Percentiles rank a stretch among this genome's conserved stretches.
Evolutionary conservation across 2,113 vertebrate species (phyloP).

Genomic region (Tragelaphus imberbis): DNA sequence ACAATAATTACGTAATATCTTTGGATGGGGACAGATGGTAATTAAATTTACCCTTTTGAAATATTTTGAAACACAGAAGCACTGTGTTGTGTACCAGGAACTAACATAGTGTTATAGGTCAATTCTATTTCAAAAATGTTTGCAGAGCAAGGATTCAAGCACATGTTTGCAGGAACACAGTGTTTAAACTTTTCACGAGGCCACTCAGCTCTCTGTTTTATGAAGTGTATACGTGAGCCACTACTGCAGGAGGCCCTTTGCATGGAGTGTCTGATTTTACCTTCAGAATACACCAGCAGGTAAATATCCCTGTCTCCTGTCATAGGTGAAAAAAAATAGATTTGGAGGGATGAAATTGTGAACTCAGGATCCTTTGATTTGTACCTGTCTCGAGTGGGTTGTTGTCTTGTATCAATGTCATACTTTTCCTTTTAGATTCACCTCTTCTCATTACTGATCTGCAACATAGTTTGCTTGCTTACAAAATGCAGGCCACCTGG

Average conservation of each 20-base stretch:
- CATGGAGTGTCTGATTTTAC: neutral
- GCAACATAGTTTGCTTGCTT: neutral
- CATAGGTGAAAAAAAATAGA: neutral
- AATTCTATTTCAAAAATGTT: neutral
- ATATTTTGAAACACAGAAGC: neutral
- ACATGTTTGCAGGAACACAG: neutral
- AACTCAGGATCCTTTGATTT: neutral
- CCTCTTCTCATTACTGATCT: neutral
- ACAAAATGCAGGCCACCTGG: neutral
- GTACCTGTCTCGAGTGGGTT: neutral
- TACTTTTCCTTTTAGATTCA: neutral
- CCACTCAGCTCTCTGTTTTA: neutral
- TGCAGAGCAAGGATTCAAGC: neutral
- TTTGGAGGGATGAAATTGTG: neutral
- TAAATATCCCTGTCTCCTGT: neutral
- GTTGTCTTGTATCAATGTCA: neutral
- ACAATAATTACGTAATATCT: neutral
- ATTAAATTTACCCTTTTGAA: neutral
- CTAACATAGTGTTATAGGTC: neutral
- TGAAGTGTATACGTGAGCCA: rapidly evolving
- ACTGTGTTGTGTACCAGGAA: neutral
- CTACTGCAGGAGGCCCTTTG: neutral
- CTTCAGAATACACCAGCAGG: neutral
- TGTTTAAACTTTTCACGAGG: neutral
- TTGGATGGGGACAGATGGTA: neutral